These are phyloP conservation scores for Buceros bicornis DNA, from an alignment of 2,797 vertebrate genomes.

Conservation along the genomic window DNA sequence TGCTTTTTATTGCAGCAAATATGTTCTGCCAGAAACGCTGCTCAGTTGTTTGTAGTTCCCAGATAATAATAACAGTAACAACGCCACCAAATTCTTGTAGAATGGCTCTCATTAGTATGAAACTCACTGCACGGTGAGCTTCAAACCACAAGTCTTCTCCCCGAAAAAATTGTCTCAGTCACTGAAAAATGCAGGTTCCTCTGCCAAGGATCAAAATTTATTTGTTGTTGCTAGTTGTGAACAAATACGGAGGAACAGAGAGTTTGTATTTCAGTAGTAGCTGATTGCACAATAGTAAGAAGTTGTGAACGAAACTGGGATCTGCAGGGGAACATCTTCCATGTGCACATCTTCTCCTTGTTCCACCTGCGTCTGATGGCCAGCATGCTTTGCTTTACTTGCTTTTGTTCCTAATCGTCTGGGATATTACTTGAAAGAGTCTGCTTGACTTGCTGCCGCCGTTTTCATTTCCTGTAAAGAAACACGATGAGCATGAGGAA, in stretches of 20 bases:
- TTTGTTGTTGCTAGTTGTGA: neutral
- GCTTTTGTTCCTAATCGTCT: neutral
- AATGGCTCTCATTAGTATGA: neutral
- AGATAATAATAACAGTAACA: neutral
- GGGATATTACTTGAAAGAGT: conserved; percentile 5
- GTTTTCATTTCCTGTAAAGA: conserved; percentile 49
- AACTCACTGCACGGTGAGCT: neutral
- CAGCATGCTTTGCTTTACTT: conserved; percentile 18
- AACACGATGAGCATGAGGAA: conserved; percentile 22
- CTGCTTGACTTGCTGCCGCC: neutral
- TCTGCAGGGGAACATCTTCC: neutral
- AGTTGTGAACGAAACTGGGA: neutral
- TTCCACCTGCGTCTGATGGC: neutral
- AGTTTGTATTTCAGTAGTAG: conserved; percentile 6
- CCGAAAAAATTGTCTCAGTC: neutral
- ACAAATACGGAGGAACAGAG: neutral
- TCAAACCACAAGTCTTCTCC: neutral
- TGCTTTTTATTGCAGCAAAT: neutral
- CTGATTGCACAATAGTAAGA: conserved; percentile 19
- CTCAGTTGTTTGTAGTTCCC: neutral
- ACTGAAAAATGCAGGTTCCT: neutral
- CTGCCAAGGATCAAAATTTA: neutral
- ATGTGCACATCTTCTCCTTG: neutral
- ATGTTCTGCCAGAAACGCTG: neutral
- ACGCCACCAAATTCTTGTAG: neutral